A percentile compares a stretch with the other conserved stretches of the same genome.
phyloP scores from a whole-genome alignment of 2,113 vertebrate species.

The Melanotaenia duboulayi region DNA sequence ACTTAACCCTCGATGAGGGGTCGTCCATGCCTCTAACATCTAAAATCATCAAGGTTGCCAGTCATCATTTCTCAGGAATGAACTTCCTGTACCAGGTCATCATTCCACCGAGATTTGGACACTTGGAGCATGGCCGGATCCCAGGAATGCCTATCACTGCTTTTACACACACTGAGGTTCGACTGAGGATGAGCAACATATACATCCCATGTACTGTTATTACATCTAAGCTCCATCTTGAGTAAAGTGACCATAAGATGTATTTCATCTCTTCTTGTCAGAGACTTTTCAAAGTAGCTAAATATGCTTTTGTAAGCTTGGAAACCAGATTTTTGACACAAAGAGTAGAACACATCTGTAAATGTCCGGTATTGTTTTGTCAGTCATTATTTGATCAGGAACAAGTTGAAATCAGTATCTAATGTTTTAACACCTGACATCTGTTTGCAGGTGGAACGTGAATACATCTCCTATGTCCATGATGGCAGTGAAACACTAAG shows the following conservation, averaged over 20 bases:
- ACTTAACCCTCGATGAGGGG: constrained; percentile 87
- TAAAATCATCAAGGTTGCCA: constrained; percentile 83
- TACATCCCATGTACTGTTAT: neutral
- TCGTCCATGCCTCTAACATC: constrained; percentile 79
- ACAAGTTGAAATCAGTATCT: no score
- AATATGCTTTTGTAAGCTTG: no score
- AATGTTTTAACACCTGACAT: neutral
- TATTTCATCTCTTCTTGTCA: no score
- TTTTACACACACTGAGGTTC: constrained; percentile 90
- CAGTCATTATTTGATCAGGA: no score
- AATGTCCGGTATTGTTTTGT: no score
- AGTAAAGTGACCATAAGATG: no score
- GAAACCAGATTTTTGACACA: neutral
- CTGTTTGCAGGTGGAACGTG: constrained; percentile 83
- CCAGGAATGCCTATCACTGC: constrained; percentile 83
- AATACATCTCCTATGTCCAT: constrained; percentile 88
- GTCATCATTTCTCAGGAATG: constrained; percentile 83
- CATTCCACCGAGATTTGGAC: constrained; percentile 83
- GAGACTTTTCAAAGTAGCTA: no score
- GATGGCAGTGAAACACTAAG: constrained; percentile 84
- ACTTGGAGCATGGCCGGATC: constrained; percentile 83
- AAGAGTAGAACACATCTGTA: no score
- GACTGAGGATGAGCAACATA: neutral
- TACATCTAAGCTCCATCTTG: neutral
- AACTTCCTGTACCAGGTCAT: constrained; percentile 86